These are phyloP conservation scores for Megastigmus dorsalis DNA, from an alignment of 2,888 invertebrate genomes.

Conservation along the genomic window DNA sequence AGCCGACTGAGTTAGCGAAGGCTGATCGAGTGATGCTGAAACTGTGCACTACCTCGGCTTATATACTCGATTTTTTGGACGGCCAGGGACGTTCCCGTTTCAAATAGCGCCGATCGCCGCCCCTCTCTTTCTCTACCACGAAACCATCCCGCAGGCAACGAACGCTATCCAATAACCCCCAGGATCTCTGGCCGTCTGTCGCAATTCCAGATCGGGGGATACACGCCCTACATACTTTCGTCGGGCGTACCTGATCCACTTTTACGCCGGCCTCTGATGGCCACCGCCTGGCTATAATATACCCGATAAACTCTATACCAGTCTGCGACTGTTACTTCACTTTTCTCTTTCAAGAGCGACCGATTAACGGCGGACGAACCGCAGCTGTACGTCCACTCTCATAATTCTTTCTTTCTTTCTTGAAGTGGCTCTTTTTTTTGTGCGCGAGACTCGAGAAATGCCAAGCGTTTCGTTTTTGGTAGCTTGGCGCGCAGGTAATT, in stretches of 20 bases:
- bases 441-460: background rate
- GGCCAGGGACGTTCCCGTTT: constrained; percentile 16
- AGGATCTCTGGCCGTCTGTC: constrained; percentile 17
- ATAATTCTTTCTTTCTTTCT: background rate
- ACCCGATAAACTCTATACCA: constrained; percentile 7
- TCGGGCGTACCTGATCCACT: constrained; percentile 35
- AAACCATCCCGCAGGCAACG: constrained; percentile 31
- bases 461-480: background rate
- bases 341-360: constrained; percentile 30
- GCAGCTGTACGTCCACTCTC: background rate
- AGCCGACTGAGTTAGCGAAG: constrained; percentile 4
- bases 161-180: constrained; percentile 24
- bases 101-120: background rate
- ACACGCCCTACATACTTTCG: background rate
- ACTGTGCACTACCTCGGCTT: constrained; percentile 3
- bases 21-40: constrained; percentile 38
- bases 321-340: constrained; percentile 21
- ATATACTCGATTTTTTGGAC: constrained; percentile 32
- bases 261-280: constrained; percentile 17
- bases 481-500: background rate
- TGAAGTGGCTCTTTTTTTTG: background rate
- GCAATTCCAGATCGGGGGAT: background rate
- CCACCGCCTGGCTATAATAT: background rate
- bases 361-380: background rate
- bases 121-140: background rate